Percentiles rank a stretch among this genome's conserved stretches.
These are phyloP conservation scores for Etheostoma spectabile DNA, from an alignment of 2,113 vertebrate species.

Conservation along the genomic window DNA sequence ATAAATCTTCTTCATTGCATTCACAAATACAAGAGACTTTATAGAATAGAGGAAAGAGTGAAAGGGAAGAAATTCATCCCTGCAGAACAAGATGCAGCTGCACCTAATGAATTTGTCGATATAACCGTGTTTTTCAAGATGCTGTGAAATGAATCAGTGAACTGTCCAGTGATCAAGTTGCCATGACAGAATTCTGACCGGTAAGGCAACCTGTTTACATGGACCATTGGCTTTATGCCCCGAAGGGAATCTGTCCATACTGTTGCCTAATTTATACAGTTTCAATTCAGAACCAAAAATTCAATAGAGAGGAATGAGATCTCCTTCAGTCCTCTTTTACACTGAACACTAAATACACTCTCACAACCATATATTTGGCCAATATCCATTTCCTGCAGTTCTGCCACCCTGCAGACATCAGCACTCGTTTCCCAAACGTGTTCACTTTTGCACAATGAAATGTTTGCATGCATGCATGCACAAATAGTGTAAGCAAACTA, in stretches of 20 bases:
- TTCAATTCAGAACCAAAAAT: constrained; percentile 4
- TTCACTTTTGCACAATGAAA: constrained; percentile 57
- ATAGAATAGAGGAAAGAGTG: neutral
- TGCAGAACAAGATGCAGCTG: constrained; percentile 15
- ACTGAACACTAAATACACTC: neutral
- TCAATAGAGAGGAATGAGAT: neutral
- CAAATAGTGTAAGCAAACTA: constrained; percentile 55
- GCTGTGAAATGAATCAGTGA: constrained; percentile 40
- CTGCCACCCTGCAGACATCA: constrained; percentile 61
- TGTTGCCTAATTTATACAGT: constrained; percentile 3
- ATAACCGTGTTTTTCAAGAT: neutral
- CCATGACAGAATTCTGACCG: constrained; percentile 27
- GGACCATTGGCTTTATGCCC: constrained; percentile 40
- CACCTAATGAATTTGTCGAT: constrained; percentile 13
- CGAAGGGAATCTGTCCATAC: neutral
- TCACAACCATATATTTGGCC: constrained; percentile 17
- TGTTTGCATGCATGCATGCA: constrained; percentile 47
- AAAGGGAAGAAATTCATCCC: neutral
- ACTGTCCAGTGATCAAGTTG: constrained; percentile 20
- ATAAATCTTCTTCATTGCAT: neutral
- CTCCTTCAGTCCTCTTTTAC: neutral
- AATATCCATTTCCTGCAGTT: constrained; percentile 22
- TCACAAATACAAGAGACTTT: neutral
- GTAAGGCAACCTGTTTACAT: constrained; percentile 27
- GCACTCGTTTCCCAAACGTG: constrained; percentile 54